phyloP scores from a whole-genome alignment of 2,888 invertebrate genomes.

The Atethmia centrago region DNA sequence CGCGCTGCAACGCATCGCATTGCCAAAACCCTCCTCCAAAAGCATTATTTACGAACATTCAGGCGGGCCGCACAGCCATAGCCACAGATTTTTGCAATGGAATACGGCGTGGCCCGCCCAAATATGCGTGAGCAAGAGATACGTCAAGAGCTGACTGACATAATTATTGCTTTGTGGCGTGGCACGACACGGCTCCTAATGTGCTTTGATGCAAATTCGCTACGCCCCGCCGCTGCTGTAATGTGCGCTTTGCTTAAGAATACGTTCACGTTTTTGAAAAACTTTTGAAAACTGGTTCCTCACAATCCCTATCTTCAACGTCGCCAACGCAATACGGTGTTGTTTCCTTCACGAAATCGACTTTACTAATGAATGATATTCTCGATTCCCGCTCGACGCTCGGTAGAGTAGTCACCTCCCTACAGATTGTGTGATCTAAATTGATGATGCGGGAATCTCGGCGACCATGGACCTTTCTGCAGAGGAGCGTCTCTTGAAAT shows the following conservation, averaged over 20 bases:
- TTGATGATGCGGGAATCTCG: slow-evolving; percentile 86
- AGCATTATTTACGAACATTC: background rate
- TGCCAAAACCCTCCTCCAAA: background rate
- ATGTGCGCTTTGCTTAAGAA: background rate
- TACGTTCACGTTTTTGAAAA: slow-evolving; percentile 66
- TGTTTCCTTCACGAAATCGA: slow-evolving; percentile 82
- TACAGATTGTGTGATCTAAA: slow-evolving; percentile 86
- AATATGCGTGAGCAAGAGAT: no score
- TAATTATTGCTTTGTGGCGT: background rate
- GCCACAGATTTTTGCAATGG: background rate
- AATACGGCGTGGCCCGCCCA: no score
- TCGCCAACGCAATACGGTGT: slow-evolving; percentile 74
- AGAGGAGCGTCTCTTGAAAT: slow-evolving; percentile 93
- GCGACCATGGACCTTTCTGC: slow-evolving; percentile 82
- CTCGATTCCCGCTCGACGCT: slow-evolving; percentile 77
- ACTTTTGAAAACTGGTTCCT: slow-evolving; percentile 68
- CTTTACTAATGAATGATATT: slow-evolving; percentile 78
- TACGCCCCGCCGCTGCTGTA: background rate
- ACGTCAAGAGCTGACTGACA: no score
- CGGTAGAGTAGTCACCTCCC: slow-evolving; percentile 85
- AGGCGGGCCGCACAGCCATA: background rate
- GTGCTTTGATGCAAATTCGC: background rate
- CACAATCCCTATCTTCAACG: slow-evolving; percentile 62
- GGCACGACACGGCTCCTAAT: background rate
- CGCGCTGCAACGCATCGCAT: background rate